Percentiles rank a stretch among this genome's conserved stretches.
Evolutionary conservation across 2,888 invertebrate species (phyloP).

Genomic region (Resseliella maxima): DNA sequence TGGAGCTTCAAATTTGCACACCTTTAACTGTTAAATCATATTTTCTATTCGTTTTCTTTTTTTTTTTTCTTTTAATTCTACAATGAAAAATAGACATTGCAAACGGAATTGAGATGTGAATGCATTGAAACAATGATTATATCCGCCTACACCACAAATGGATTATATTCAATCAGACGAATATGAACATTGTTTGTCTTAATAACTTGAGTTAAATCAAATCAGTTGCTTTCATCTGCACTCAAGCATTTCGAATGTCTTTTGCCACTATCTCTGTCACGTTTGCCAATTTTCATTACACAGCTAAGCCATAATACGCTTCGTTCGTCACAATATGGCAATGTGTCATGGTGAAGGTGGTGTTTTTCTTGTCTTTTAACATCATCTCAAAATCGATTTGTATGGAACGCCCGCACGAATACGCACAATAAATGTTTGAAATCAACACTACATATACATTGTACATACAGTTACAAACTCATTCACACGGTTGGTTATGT

Average conservation of each 20-base stretch:
- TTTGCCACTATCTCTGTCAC: slow-evolving; percentile 38
- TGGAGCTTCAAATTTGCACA: too few relatives aligned
- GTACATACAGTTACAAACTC: too few relatives aligned
- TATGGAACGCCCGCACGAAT: background rate
- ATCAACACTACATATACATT: background rate
- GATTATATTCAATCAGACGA: slow-evolving; percentile 24
- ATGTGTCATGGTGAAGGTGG: background rate
- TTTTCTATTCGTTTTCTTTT: background rate
- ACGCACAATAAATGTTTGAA: background rate
- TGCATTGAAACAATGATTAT: background rate
- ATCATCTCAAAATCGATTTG: slow-evolving; percentile 22
- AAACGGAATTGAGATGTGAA: background rate
- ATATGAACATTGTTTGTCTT: background rate
- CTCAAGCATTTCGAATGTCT: slow-evolving; percentile 27
- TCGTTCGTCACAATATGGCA: background rate
- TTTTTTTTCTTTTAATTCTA: too few relatives aligned
- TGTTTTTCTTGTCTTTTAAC: background rate
- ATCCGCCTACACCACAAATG: slow-evolving; percentile 41
- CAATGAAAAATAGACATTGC: background rate
- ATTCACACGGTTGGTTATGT: too few relatives aligned
- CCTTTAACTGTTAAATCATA: background rate
- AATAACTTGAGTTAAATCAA: slow-evolving; percentile 3
- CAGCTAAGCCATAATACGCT: background rate
- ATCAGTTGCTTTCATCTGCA: slow-evolving; percentile 33
- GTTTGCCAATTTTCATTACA: slow-evolving; percentile 21